phyloP scores from a whole-genome alignment of 1,140 invertebrate genomes.

The Tribolium madens region DNA sequence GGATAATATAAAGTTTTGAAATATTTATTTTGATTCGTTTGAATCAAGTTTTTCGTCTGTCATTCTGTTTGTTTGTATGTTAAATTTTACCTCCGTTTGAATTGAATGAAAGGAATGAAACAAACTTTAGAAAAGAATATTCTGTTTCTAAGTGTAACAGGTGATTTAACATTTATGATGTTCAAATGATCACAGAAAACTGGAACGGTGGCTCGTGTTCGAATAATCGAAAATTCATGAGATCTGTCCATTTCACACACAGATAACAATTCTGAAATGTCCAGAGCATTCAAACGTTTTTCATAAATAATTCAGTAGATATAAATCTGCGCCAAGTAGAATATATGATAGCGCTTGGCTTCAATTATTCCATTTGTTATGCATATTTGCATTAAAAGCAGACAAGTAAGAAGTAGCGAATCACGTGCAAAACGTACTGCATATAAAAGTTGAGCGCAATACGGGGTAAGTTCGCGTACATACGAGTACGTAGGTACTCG shows the following conservation, averaged over 20 bases:
- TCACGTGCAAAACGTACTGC: slow-evolving; percentile 13
- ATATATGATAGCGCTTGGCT: slow-evolving; percentile 17
- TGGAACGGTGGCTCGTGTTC: background rate
- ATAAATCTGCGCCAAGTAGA: slow-evolving; percentile 40
- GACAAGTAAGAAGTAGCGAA: background rate
- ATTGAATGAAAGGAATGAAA: too few species aligned
- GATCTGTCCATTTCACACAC: slow-evolving; percentile 31
- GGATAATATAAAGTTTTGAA: too few species aligned
- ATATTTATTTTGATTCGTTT: too few species aligned
- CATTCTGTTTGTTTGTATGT: too few species aligned
- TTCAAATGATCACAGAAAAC: background rate
- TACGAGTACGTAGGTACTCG: slow-evolving; percentile 1
- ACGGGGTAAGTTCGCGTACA: too few species aligned
- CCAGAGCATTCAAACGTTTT: slow-evolving; percentile 33
- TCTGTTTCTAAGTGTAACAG: background rate
- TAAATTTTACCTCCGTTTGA: too few species aligned
- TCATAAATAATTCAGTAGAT: slow-evolving; percentile 42
- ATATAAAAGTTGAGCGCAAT: too few species aligned
- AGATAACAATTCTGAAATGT: slow-evolving; percentile 29
- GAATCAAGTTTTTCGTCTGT: too few species aligned
- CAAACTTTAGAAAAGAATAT: too few species aligned
- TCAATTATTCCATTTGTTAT: slow-evolving; percentile 38
- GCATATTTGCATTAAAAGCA: slow-evolving; percentile 10
- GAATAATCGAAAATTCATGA: slow-evolving; percentile 30
- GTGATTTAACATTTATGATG: slow-evolving; percentile 13